phyloP scores from a whole-genome alignment of 2,888 invertebrate genomes.

The Campoletis raptor region DNA sequence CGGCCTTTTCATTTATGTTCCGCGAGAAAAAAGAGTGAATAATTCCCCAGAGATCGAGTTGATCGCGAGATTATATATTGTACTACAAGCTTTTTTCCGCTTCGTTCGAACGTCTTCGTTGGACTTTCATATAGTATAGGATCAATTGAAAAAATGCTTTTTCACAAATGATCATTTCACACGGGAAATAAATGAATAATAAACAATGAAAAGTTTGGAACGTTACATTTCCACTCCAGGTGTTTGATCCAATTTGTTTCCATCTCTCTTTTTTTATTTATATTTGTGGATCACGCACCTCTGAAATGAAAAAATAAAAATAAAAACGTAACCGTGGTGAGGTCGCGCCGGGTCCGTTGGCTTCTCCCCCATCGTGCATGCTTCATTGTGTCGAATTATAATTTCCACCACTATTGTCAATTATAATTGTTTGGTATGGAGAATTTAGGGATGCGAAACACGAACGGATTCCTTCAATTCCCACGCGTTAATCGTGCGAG shows the following conservation, averaged over 20 bases:
- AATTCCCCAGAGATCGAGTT: not conserved
- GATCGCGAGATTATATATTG: not conserved
- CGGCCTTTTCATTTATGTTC: slow-evolving; percentile 39
- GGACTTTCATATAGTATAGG: too few species aligned
- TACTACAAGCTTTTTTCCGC: not conserved
- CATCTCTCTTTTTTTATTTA: not conserved
- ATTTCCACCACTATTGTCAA: slow-evolving; percentile 12
- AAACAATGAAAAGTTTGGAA: not conserved
- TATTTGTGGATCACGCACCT: not conserved
- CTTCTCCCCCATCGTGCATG: not conserved
- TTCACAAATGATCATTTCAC: not conserved
- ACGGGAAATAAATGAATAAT: not conserved
- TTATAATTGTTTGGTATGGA: not conserved
- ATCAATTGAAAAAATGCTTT: too few species aligned
- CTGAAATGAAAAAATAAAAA: slow-evolving; percentile 1
- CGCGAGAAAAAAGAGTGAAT: not conserved
- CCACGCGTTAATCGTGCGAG: slow-evolving; percentile 68
- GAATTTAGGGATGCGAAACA: slow-evolving; percentile 31
- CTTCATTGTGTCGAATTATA: not conserved
- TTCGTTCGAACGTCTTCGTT: too few species aligned
- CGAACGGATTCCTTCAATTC: slow-evolving; percentile 68
- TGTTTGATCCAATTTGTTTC: not conserved
- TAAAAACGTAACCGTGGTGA: not conserved
- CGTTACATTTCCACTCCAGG: not conserved
- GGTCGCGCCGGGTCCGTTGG: not conserved